A percentile compares a stretch with the other conserved stretches of the same genome.
Evolutionary conservation across 2,113 vertebrate genomes (phyloP).

Genomic region (Chaetodon auriga): DNA sequence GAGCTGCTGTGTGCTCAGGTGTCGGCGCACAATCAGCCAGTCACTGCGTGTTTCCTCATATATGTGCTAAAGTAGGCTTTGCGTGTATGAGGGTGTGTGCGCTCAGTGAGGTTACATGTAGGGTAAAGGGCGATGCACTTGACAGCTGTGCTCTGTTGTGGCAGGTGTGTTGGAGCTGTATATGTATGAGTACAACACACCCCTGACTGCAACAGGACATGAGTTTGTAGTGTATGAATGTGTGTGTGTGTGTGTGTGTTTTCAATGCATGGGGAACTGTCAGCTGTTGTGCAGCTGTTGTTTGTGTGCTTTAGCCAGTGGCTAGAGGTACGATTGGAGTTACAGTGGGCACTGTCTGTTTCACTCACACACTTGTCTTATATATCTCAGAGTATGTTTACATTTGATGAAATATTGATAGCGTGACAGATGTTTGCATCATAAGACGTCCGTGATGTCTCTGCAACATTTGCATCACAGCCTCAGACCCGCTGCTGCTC

Average conservation of each 20-base stretch:
- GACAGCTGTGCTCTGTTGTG: constrained; percentile 75
- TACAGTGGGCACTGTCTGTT: constrained; percentile 10
- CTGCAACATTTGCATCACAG: background rate
- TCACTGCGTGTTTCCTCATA: constrained; percentile 40
- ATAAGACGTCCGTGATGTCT: background rate
- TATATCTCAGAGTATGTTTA: constrained; percentile 15
- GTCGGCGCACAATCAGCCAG: constrained; percentile 41
- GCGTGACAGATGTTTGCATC: background rate
- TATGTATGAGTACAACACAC: constrained; percentile 58
- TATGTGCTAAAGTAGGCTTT: constrained; percentile 33
- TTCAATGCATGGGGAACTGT: constrained; percentile 47
- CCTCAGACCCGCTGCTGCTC: background rate
- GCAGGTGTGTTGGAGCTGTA: constrained; percentile 73
- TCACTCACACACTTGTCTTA: background rate
- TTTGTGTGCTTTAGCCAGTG: constrained; percentile 62
- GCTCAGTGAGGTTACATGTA: constrained; percentile 48
- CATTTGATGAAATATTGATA: constrained; percentile 3
- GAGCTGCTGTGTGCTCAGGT: constrained; percentile 68
- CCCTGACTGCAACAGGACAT: constrained; percentile 58
- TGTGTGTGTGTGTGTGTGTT: constrained; percentile 37
- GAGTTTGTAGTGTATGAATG: constrained; percentile 26
- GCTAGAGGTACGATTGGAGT: constrained; percentile 19
- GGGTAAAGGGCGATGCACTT: constrained; percentile 67
- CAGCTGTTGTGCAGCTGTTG: constrained; percentile 76
- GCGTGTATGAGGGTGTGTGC: constrained; percentile 20